phyloP scores from a whole-genome alignment of 2,113 vertebrate genomes.

The Aplodontia rufa region DNA sequence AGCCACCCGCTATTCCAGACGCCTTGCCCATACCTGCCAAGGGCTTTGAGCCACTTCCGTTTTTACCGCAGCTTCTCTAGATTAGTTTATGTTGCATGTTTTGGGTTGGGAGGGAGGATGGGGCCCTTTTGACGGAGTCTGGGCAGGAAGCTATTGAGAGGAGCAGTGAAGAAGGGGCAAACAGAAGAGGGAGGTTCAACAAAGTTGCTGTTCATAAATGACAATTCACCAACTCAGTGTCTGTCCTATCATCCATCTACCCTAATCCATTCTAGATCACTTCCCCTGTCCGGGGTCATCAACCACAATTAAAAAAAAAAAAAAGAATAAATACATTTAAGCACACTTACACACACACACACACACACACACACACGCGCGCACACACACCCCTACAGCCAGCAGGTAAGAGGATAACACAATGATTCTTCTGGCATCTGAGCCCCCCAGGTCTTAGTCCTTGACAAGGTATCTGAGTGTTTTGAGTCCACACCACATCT shows the following conservation, averaged over 20 bases:
- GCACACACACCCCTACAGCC: no score
- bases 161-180: not conserved
- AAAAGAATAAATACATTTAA: no score
- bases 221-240: not conserved
- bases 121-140: not conserved
- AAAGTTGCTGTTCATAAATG: not conserved
- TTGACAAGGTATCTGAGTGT: not conserved
- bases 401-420: not conserved
- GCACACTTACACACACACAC: no score
- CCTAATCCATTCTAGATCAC: not conserved
- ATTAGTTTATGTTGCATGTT: fast-evolving
- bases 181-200: not conserved
- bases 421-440: not conserved
- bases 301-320: not conserved
- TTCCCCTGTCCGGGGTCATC: not conserved
- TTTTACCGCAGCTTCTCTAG: not conserved
- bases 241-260: not conserved
- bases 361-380: no score
- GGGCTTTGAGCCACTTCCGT: not conserved
- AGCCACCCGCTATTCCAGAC: not conserved
- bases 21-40: not conserved
- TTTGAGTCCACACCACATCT: not conserved
- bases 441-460: not conserved
- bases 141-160: not conserved
- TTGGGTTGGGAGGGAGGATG: not conserved